Evolutionary conservation across 2,888 invertebrate genomes (phyloP).

Genomic region (Platerodrilus igneus): DNA sequence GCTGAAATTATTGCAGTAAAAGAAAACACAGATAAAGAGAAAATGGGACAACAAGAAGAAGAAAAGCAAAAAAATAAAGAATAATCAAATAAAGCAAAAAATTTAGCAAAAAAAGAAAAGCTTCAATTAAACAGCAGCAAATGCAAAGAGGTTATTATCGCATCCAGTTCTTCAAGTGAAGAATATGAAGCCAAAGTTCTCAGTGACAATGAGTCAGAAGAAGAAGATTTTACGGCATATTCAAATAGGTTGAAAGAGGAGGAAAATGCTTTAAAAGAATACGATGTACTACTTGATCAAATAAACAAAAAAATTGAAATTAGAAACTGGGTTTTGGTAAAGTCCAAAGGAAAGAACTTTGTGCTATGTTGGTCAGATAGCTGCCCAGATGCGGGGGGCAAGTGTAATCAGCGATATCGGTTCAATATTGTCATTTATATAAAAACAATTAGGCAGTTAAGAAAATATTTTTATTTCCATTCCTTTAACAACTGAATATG

Average conservation of each 20-base stretch:
- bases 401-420: too few species aligned
- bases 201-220: constrained; percentile 6
- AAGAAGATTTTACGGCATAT: constrained; percentile 1
- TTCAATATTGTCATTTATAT: too few species aligned
- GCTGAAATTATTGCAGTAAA: neutral
- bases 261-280: constrained; percentile 3
- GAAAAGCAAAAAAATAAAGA: constrained; percentile 6
- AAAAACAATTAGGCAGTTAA: too few species aligned
- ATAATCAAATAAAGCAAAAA: too few species aligned
- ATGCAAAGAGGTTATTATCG: too few species aligned
- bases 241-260: neutral
- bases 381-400: too few species aligned
- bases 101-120: too few species aligned
- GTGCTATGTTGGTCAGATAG: constrained; percentile 6
- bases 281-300: too few species aligned
- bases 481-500: too few species aligned
- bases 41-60: neutral
- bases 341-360: constrained; percentile 1
- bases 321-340: constrained; percentile 3
- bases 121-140: too few species aligned
- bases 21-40: neutral
- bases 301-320: constrained; percentile 2
- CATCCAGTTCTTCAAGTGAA: constrained; percentile 5
- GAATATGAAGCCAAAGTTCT: constrained; percentile 1
- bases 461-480: too few species aligned